Evolutionary conservation across 2,888 invertebrate species (phyloP).

Genomic region (Drosophila pullipes): DNA sequence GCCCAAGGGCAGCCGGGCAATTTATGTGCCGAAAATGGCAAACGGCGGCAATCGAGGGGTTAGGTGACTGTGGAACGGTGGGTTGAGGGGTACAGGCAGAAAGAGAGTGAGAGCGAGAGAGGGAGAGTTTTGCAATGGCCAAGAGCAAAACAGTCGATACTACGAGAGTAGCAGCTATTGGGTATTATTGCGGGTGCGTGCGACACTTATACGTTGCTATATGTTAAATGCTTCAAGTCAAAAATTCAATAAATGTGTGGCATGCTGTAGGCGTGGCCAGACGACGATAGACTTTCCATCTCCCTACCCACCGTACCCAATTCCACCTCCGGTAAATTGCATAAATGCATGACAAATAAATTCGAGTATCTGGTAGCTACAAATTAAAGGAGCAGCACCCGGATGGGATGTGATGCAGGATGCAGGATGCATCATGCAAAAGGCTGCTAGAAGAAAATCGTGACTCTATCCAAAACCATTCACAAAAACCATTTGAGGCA

Average conservation of each 20-base stretch:
- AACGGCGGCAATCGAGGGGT: slow-evolving; percentile 29
- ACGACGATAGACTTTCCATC: slow-evolving; percentile 20
- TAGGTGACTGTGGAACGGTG: background rate
- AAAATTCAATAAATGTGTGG: slow-evolving; percentile 75
- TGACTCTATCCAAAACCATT: background rate
- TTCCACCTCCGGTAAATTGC: slow-evolving; percentile 52
- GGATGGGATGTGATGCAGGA: background rate
- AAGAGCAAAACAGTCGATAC: slow-evolving; percentile 18
- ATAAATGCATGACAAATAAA: slow-evolving; percentile 74
- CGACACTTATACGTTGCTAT: slow-evolving; percentile 68
- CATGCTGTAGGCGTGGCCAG: slow-evolving; percentile 57
- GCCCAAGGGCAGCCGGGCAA: slow-evolving; percentile 57
- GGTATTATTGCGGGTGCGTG: slow-evolving; percentile 51
- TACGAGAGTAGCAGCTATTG: slow-evolving; percentile 3
- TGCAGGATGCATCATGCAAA: background rate
- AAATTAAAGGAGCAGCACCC: slow-evolving; percentile 23
- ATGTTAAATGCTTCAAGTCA: slow-evolving; percentile 77
- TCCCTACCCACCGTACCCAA: background rate
- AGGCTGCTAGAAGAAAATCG: background rate
- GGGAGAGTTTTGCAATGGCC: slow-evolving; percentile 1
- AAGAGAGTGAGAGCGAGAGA: background rate
- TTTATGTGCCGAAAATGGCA: slow-evolving; percentile 75
- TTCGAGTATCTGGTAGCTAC: slow-evolving; percentile 41
- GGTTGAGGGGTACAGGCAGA: background rate
- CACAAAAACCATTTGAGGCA: background rate